Conservation (phyloP, 2,113 vertebrate species). For the Otus sunia region DNA sequence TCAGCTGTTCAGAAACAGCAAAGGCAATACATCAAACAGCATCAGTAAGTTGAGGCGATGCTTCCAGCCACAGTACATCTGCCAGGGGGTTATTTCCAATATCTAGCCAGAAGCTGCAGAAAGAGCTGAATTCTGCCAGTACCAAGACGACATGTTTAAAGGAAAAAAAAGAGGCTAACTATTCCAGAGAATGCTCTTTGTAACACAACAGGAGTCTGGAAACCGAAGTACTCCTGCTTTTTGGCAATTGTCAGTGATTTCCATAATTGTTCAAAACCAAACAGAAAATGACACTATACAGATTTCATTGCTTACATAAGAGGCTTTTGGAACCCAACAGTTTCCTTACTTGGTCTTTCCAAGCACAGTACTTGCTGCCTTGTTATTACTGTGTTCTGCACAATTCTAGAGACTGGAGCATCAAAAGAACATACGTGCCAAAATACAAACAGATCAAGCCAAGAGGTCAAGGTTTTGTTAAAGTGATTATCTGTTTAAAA, state of each 20-base stretch:
- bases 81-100: not conserved
- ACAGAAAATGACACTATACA: not conserved
- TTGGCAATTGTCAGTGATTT: not conserved
- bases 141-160: not conserved
- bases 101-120: not conserved
- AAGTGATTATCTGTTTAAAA: not conserved
- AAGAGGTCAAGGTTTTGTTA: not conserved
- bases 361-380: not conserved
- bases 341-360: conserved; percentile 33
- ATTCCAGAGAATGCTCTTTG: not conserved
- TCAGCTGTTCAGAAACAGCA: not conserved
- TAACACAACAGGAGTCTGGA: not conserved
- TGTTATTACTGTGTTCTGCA: not conserved
- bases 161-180: not conserved
- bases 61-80: not conserved
- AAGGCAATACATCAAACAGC: not conserved
- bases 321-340: not conserved
- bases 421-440: not conserved
- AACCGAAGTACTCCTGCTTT: not conserved
- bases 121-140: not conserved
- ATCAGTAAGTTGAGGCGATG: not conserved
- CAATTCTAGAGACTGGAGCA: not conserved
- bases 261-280: not conserved
- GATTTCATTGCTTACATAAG: not conserved
- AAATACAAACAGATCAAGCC: not conserved